Evolutionary conservation across 2,113 vertebrate genomes (phyloP).

Genomic region (Isurus oxyrinchus): DNA sequence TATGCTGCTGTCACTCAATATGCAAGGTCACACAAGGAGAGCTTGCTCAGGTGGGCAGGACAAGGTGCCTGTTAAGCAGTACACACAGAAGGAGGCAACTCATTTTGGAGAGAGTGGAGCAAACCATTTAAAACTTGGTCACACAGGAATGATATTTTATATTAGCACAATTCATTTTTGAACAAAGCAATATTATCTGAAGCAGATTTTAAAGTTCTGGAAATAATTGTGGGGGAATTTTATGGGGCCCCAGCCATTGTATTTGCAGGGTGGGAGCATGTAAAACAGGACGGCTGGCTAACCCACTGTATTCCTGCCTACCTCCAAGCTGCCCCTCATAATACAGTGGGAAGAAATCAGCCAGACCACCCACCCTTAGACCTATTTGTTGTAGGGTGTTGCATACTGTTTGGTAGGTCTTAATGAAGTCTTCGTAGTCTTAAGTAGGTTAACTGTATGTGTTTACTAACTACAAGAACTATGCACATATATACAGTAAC

Average conservation of each 20-base stretch:
- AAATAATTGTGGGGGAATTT: background rate
- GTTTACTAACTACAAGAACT: no score
- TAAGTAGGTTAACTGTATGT: no score
- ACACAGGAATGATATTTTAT: background rate
- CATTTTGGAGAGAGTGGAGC: background rate
- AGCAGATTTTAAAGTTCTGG: background rate
- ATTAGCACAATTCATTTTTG: background rate
- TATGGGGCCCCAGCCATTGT: background rate
- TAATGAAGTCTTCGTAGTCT: no score
- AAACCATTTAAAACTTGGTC: background rate
- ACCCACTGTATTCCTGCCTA: background rate
- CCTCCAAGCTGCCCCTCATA: background rate
- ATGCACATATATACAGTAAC: no score
- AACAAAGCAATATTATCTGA: background rate
- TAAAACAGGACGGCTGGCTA: background rate
- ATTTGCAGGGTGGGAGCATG: background rate
- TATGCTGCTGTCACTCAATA: background rate
- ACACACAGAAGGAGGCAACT: background rate
- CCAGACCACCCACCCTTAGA: background rate
- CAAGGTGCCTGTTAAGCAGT: background rate
- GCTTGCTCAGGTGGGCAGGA: background rate
- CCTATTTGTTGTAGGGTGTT: background rate
- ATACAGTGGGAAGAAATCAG: background rate
- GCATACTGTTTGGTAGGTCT: no score
- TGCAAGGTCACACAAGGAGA: background rate